These are phyloP conservation scores for Pseudoatta argentina DNA, from an alignment of 1,140 invertebrate genomes.

Conservation along the genomic window DNA sequence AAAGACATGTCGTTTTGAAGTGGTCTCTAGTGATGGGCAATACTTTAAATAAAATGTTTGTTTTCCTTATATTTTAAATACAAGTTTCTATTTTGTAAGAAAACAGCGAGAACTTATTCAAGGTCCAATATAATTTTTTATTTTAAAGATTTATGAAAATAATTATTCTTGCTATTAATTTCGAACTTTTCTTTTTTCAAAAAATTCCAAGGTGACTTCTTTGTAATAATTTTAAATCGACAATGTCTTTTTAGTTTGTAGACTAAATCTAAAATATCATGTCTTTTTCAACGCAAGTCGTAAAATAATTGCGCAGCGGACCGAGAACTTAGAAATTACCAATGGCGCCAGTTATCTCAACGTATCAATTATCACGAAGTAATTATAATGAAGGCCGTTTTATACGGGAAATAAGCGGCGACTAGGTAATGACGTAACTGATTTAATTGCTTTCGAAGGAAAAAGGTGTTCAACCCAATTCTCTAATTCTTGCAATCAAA, in stretches of 20 bases:
- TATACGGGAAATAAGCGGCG: conserved; percentile 8
- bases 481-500: conserved; percentile 14
- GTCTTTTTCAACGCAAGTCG: background rate
- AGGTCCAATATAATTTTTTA: too few species aligned
- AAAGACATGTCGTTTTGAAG: too few species aligned
- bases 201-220: background rate
- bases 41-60: too few species aligned
- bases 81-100: too few species aligned
- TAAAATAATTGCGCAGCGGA: conserved; percentile 48
- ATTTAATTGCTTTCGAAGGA: background rate
- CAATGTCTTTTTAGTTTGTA: background rate
- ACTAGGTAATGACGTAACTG: conserved; percentile 31
- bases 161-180: background rate
- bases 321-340: conserved; percentile 54
- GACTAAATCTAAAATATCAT: background rate
- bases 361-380: conserved; percentile 55
- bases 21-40: too few species aligned
- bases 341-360: conserved; percentile 47
- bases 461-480: conserved; percentile 39
- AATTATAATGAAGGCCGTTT: conserved; percentile 57
- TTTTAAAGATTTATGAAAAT: too few species aligned
- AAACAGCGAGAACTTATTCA: too few species aligned
- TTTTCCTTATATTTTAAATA: too few species aligned
- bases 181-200: background rate
- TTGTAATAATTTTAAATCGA: background rate